These are phyloP conservation scores for Ctenomys sociabilis DNA, from an alignment of 2,113 vertebrate genomes.

Conservation along the genomic window DNA sequence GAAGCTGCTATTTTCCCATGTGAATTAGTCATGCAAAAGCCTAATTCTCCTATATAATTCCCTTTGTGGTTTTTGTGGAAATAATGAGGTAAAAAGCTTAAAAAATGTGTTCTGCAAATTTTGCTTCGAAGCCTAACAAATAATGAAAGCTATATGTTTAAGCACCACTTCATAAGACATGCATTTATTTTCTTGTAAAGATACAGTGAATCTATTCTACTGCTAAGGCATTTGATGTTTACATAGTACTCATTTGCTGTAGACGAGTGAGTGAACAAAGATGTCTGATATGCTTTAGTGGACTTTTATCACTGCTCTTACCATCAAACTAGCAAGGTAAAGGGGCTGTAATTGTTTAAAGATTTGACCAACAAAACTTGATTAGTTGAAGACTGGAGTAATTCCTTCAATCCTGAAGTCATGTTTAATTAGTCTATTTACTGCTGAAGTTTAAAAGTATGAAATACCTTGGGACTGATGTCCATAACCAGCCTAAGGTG, in stretches of 20 bases:
- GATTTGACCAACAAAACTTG: slow-evolving; percentile 14
- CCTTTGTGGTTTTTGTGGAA: slow-evolving; percentile 63
- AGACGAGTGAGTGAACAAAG: background rate
- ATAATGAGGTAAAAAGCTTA: slow-evolving; percentile 65
- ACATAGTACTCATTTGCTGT: background rate
- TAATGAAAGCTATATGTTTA: slow-evolving; percentile 56
- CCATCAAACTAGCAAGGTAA: background rate
- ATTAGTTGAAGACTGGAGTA: background rate
- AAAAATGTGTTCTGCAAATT: slow-evolving; percentile 58
- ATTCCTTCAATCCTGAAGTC: slow-evolving; percentile 53
- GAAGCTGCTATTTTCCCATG: slow-evolving; percentile 57
- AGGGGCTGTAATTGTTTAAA: background rate
- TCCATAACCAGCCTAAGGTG: background rate
- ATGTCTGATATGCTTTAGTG: background rate
- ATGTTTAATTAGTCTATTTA: slow-evolving; percentile 27
- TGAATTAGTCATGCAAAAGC: slow-evolving; percentile 39
- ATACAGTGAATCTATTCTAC: background rate
- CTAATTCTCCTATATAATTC: slow-evolving; percentile 49
- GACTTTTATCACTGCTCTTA: background rate
- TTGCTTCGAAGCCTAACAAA: slow-evolving; percentile 67
- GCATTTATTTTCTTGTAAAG: slow-evolving; percentile 61
- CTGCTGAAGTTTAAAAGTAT: slow-evolving; percentile 13
- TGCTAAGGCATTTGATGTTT: background rate
- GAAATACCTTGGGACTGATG: background rate
- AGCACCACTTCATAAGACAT: slow-evolving; percentile 29